Evolutionary conservation across 2,797 vertebrate species (phyloP), one percentile per base, ranked within the genome.

Genomic region (Otolemur crassicaudatus): DNA sequence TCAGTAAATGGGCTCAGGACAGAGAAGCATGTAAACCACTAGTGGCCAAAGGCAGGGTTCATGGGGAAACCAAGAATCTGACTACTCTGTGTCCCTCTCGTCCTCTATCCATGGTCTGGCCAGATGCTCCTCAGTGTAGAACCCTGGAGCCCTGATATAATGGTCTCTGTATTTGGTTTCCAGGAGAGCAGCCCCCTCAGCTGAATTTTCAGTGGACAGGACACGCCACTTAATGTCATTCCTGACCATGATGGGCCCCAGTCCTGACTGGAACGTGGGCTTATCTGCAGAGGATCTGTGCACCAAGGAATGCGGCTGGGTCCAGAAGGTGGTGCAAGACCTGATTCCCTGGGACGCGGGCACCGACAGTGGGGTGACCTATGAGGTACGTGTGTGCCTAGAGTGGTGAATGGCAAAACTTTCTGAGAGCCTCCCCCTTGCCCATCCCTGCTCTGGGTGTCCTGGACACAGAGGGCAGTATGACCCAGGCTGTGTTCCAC

Each of bases 251-350:
- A 98, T 99, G 82, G 99, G 99, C 5, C 99, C 99, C 94, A 99
- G 99, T 97, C 99, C 99, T 0, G 99, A 99, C 98, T 99, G 99
- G 99, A 99, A 99, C 0, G 99, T 99, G 97, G 99, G 99, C 46
- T 98, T 99, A 4, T 99, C 99, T 1, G 99, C 99, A 0, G 99
- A 99, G 97, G 99, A 99, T 87, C 98, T 99, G 72, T 99, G 99
- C 81, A 99, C 99, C 94, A 99, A 99, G 98, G 99, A 99, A 94
- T 99, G 99, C 0, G 99, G 99, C 83, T 99, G 99, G 99, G 99
- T 99, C 58, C 99, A 99, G 98, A 99, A 98, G 79, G 99, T 99
- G 0, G 97, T 99, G 23, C 99, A 99, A 97, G 99, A 99, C 97
- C 97, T 99, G 96, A 99, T 99, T 87, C 99, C 99, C 16, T 99